These are phyloP conservation scores for Volucella inflata DNA, from an alignment of 2,888 invertebrate genomes.

Conservation along the genomic window DNA sequence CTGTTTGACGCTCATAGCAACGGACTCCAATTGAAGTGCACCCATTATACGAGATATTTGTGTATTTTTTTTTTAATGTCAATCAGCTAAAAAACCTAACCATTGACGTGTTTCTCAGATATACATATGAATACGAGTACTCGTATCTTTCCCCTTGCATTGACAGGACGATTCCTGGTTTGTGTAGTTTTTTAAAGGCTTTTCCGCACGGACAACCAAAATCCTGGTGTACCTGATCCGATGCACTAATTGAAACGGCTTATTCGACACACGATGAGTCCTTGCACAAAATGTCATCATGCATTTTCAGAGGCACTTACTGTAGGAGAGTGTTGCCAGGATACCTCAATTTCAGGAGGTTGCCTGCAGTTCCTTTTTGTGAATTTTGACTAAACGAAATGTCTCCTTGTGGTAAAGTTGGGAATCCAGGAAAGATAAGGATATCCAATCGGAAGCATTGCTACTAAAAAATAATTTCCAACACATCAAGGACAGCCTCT, in stretches of 20 bases:
- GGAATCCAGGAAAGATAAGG: too few species aligned
- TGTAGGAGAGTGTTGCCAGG: too few species aligned
- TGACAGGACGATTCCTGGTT: background rate
- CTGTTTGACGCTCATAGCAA: conserved; percentile 65
- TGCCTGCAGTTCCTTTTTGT: too few species aligned
- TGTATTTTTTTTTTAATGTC: conserved; percentile 41
- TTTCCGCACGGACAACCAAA: conserved; percentile 74
- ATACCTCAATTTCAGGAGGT: too few species aligned
- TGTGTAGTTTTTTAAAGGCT: conserved; percentile 37
- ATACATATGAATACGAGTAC: background rate
- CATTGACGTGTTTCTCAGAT: conserved; percentile 22
- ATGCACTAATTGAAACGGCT: conserved; percentile 28
- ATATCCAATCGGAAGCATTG: too few species aligned
- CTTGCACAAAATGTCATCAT: too few species aligned
- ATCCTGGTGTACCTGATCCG: conserved; percentile 74
- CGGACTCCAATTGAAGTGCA: conserved; percentile 43
- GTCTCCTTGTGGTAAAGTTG: too few species aligned
- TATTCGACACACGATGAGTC: too few species aligned
- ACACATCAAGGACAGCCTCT: too few species aligned
- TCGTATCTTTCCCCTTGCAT: background rate
- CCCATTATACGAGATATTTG: conserved; percentile 43
- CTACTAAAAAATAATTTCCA: too few species aligned
- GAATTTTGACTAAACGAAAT: too few species aligned
- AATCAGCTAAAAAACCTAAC: conserved; percentile 12
- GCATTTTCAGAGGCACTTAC: too few species aligned